phyloP scores from a whole-genome alignment of 2,113 vertebrate species.

The Anguilla rostrata region DNA sequence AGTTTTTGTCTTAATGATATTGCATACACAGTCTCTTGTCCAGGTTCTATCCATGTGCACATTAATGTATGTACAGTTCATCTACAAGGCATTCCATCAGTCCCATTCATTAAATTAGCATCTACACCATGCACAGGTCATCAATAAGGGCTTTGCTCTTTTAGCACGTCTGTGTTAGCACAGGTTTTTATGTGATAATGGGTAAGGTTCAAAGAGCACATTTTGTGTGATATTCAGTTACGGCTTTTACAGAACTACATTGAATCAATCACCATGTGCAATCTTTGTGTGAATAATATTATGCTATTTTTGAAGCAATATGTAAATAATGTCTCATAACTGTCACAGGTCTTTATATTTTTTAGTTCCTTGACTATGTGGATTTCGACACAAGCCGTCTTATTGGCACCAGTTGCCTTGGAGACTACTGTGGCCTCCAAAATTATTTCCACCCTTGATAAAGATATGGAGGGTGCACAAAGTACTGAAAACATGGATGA shows the following conservation, averaged over 20 bases:
- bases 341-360: not conserved
- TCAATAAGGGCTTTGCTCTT: no score
- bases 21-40: slow-evolving; percentile 22
- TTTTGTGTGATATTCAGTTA: no score
- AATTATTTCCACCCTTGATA: no score
- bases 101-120: not conserved
- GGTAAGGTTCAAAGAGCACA: no score
- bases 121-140: not conserved
- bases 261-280: no score
- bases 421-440: not conserved
- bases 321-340: not conserved
- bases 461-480: no score
- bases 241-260: no score
- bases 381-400: not conserved
- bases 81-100: no score
- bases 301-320: not conserved
- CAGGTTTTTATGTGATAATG: no score
- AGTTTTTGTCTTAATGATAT: not conserved
- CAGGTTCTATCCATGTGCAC: slow-evolving; percentile 14
- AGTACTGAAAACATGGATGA: no score
- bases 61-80: slow-evolving; percentile 1
- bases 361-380: not conserved
- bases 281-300: not conserved
- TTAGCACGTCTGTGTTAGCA: no score
- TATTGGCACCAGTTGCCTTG: not conserved